Conservation (phyloP, 2,888 invertebrate species). For the Nomada goodeniana region DNA sequence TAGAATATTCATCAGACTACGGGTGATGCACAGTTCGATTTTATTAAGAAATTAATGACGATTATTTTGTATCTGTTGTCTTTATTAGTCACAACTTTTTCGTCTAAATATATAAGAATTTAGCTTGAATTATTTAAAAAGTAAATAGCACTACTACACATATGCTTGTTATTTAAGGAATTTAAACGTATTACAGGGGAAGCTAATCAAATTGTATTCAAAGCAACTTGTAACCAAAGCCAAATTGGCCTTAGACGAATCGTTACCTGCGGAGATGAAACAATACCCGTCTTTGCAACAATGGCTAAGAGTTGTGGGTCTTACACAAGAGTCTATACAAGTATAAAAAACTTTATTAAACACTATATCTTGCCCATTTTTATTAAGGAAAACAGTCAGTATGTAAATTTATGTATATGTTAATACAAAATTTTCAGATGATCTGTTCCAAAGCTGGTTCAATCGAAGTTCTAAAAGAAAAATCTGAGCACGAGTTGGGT, state of each 20-base stretch:
- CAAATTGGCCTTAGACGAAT: constrained; percentile 89
- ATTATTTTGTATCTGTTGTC: no score
- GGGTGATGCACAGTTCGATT: no score
- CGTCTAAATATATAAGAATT: neutral
- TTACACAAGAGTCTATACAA: constrained; percentile 90
- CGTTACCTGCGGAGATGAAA: constrained; percentile 87
- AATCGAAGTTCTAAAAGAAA: constrained; percentile 93
- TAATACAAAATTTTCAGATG: constrained; percentile 84
- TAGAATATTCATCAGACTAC: neutral
- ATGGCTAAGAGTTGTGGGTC: constrained; percentile 96
- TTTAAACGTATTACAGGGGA: constrained; percentile 88
- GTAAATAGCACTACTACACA: neutral
- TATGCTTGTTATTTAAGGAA: constrained; percentile 14
- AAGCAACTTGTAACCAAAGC: constrained; percentile 95
- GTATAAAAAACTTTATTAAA: constrained; percentile 81
- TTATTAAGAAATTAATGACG: no score
- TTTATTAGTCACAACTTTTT: no score
- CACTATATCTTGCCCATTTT: neutral
- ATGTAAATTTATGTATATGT: neutral
- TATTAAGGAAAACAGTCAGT: neutral
- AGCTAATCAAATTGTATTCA: constrained; percentile 96
- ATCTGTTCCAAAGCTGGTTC: constrained; percentile 90
- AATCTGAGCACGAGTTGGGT: constrained; percentile 92
- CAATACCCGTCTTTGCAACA: constrained; percentile 93
- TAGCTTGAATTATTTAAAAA: neutral